Evolutionary conservation across 1,140 invertebrate species (phyloP), one percentile per base, ranked within the genome.

Genomic region (Drosophila persimilis): DNA sequence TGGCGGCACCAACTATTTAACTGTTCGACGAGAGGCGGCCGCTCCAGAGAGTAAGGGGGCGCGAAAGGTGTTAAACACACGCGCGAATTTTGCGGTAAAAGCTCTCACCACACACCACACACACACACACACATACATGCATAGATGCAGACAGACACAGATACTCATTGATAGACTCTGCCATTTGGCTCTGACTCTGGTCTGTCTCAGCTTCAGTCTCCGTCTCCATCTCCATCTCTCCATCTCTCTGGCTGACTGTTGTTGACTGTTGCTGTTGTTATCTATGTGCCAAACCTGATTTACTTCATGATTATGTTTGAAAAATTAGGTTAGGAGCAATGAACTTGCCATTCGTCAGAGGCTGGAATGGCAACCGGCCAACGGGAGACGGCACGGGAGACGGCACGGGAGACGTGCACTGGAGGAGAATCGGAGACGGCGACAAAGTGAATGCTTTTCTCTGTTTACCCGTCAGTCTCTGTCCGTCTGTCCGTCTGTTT

Each of bases 271-370:
- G 71, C 62, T 84, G 80, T 78, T 85, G 86, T 86, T 84, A 89
- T 89, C 83, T 86, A 88, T 88, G 83, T 86, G 83, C 83, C 83
- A 88, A 88, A 88, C 83, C 83, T 88, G 83, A 88, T 88, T 88
- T 88, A 88, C 83, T 88, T 83, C 84, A 88, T 88, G 83, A 88
- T 88, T 88, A 88, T 90, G 88, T 89, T 90, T 81, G 83, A 90
- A 90, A 90, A 90, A 90, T 90, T 90, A 90, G 88, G 88, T 90
- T 90, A 90, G 88, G 88, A 89, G 89, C 88, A 90, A 89, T 89
- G 89, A 90, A 90, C 88, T 90, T 78, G 83, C 77, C 77, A 77
- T 86, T 88, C 72, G 83, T 88, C 64, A 77, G 66, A 59, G 69
- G 66, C 67, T 71, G 67, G 66, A 70, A 69, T 70, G 62, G 66